These are phyloP conservation scores for Trachymyrmex cornetzi DNA, from an alignment of 1,140 invertebrate genomes.

Conservation along the genomic window DNA sequence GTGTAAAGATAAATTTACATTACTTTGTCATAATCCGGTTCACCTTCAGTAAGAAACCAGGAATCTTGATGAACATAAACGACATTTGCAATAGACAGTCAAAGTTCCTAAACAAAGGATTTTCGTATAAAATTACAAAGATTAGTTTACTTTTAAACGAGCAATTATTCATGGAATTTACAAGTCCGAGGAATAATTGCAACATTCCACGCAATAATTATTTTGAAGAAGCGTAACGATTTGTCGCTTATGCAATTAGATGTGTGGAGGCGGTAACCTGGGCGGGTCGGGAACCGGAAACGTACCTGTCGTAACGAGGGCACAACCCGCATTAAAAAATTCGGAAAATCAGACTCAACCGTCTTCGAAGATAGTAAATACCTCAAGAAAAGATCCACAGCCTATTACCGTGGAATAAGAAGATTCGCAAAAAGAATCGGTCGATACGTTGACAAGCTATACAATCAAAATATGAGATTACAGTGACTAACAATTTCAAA, in stretches of 20 bases:
- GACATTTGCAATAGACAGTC: not conserved
- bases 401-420: constrained; percentile 62
- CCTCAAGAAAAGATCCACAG: constrained; percentile 69
- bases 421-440: not conserved
- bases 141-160: not conserved
- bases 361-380: constrained; percentile 59
- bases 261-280: constrained; percentile 59
- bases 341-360: constrained; percentile 70
- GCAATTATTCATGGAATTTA: constrained; percentile 1
- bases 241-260: constrained; percentile 40
- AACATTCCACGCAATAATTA: not conserved
- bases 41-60: not conserved
- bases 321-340: constrained; percentile 65
- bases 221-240: constrained; percentile 10
- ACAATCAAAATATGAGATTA: constrained; percentile 39
- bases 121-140: not conserved
- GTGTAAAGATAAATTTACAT: not conserved
- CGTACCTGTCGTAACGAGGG: constrained; percentile 58
- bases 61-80: not conserved
- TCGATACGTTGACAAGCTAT: constrained; percentile 21
- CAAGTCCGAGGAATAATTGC: not conserved
- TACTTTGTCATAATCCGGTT: not conserved
- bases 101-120: not conserved
- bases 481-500: constrained; percentile 1
- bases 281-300: constrained; percentile 66